Evolutionary conservation across 2,797 vertebrate genomes (phyloP), one percentile per base, ranked within the genome.

Genomic region (Sparidentex hasta): DNA sequence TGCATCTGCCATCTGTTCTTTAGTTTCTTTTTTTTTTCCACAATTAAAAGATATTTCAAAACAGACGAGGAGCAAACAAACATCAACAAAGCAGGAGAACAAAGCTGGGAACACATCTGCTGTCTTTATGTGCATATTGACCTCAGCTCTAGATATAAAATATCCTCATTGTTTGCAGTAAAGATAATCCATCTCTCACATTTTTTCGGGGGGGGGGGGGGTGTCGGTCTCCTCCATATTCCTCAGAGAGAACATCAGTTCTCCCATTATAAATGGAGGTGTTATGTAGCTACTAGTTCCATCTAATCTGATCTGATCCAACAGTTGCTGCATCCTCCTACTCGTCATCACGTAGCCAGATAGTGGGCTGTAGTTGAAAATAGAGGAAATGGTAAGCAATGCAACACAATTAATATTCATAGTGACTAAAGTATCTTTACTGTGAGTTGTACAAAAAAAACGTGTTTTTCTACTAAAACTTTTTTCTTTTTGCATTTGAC

Each of bases 301-400:
- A 75, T 66, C 61, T 62, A 47, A 69, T 61, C 33, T 61, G 5
- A 41, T 58, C 58, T 48, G 16, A 33, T 33, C 33, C 7, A 64
- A 27, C 41, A 4, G 27, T 72, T 57, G n/a, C 27, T 44, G 54
- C 57, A 50, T 55, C 46, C 62, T 38, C 52, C 27, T 59, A 73
- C 54, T 61, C 55, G 18, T 63, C 29, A 9, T 33, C 55, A 41
- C 1, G 4, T 13, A 64, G 63, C 38, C 63, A 78, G 56, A 69
- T 44, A 54, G 64, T 61, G 59, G 54, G 59, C 20, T 73, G 59
- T 38, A 41, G 48, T 55, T 71, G 21, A 11, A 63, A 62, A 72
- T 57, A 50, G 43, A 62, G 12, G 44, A 61, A 21, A 71, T 67
- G 20, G 43, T 17, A 43, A 46, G 16, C 4, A 27, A 71, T 43